Conservation (phyloP, 2,797 vertebrate genomes). For the Brachyrhaphis roseni region DNA sequence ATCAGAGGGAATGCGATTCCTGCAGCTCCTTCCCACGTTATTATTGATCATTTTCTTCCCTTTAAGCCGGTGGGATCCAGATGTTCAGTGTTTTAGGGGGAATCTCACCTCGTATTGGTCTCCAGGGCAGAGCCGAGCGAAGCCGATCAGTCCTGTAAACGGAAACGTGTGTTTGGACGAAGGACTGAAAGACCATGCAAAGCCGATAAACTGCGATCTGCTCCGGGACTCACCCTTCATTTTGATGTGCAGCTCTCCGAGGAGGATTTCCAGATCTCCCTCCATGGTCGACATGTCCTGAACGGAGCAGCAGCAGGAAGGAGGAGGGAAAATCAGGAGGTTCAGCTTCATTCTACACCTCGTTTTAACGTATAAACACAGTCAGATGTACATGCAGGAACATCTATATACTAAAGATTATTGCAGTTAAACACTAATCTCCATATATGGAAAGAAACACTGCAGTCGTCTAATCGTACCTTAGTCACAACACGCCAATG, state of each 20-base stretch:
- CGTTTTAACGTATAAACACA: neutral
- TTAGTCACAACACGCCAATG: too few species aligned
- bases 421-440: neutral
- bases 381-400: neutral
- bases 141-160: conserved; percentile 91
- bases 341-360: neutral
- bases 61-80: neutral
- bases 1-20: neutral
- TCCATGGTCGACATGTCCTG: conserved; percentile 96
- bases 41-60: neutral
- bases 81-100: neutral
- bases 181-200: neutral
- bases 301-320: conserved; percentile 20
- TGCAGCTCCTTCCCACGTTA: neutral
- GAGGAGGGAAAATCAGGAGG: neutral
- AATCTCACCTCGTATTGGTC: conserved; percentile 94
- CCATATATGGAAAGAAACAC: neutral
- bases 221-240: conserved; percentile 89
- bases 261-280: conserved; percentile 88
- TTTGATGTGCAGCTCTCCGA: conserved; percentile 94
- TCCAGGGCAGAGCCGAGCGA: conserved; percentile 94
- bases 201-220: neutral
- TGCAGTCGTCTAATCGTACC: too few species aligned
- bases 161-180: conserved; percentile 25
- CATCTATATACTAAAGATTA: neutral